Evolutionary conservation across 2,113 vertebrate species (phyloP).

Genomic region (Pyxicephalus adspersus): DNA sequence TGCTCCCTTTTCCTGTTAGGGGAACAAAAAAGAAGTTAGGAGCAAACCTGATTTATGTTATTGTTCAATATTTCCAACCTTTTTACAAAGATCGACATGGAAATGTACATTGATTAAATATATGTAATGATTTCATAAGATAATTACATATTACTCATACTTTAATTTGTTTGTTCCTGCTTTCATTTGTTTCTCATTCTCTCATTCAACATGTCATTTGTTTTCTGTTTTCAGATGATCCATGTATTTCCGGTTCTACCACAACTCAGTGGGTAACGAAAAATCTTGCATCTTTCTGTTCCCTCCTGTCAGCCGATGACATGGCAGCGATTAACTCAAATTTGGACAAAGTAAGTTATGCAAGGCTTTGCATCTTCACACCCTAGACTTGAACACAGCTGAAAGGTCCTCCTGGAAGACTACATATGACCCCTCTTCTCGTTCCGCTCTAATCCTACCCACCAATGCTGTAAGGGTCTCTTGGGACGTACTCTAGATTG

Average conservation of each 20-base stretch:
- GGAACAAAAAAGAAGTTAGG: no score
- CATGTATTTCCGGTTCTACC: neutral
- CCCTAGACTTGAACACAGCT: constrained; percentile 11
- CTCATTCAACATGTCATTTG: neutral
- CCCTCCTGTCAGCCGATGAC: constrained; percentile 38
- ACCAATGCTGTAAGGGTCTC: neutral
- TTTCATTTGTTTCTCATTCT: neutral
- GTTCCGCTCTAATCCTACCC: neutral
- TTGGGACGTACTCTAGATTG: constrained; percentile 4
- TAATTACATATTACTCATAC: no score
- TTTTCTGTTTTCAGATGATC: constrained; percentile 45
- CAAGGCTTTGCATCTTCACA: constrained; percentile 32
- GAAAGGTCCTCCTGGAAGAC: constrained; percentile 29
- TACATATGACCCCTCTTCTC: neutral
- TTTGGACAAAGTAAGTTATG: constrained; percentile 60
- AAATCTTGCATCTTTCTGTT: constrained; percentile 57
- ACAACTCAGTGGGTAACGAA: constrained; percentile 42
- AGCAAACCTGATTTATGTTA: no score
- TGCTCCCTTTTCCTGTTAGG: no score
- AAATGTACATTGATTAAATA: no score
- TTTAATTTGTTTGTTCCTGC: no score
- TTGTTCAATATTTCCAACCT: no score
- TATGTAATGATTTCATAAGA: no score
- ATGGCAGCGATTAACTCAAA: constrained; percentile 55
- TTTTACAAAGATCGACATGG: no score